A percentile compares a stretch with the other conserved stretches of the same genome.
Conservation (phyloP, 2,888 invertebrate species). For the Deroplatys truncata region DNA sequence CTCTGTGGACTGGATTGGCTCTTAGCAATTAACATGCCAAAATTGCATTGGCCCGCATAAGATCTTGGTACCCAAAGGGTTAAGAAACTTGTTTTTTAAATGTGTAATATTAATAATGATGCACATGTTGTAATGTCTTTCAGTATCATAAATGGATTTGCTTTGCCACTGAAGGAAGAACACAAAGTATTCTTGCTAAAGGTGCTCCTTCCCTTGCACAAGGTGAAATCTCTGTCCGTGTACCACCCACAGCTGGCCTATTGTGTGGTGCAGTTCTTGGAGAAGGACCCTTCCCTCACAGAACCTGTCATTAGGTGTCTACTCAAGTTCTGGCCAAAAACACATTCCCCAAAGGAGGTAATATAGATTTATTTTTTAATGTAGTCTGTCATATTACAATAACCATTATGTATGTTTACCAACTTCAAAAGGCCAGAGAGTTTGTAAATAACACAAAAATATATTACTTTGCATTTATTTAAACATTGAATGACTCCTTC, state of each 20-base stretch:
- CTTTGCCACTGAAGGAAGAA: constrained; percentile 95
- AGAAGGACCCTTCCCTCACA: constrained; percentile 93
- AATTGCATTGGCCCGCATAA: too few relatives aligned
- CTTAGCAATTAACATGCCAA: too few relatives aligned
- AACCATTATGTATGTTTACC: too few relatives aligned
- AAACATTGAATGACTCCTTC: too few relatives aligned
- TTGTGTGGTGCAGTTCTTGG: constrained; percentile 97
- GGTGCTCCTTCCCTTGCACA: constrained; percentile 92
- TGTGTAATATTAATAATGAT: too few relatives aligned
- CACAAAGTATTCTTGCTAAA: constrained; percentile 93
- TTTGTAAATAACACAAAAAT: background rate
- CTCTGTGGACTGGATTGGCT: too few relatives aligned
- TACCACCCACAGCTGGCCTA: constrained; percentile 98
- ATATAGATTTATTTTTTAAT: constrained; percentile 4
- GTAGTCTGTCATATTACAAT: background rate
- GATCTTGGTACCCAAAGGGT: too few relatives aligned
- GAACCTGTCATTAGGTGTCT: constrained; percentile 92
- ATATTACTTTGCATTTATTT: too few relatives aligned
- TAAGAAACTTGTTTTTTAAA: too few relatives aligned
- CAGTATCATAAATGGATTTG: constrained; percentile 98
- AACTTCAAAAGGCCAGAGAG: too few relatives aligned
- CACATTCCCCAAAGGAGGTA: constrained; percentile 94
- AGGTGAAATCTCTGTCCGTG: constrained; percentile 91
- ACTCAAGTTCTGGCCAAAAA: constrained; percentile 98
- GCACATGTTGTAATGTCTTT: constrained; percentile 29